Base-by-base conservation (phyloP, 2,113 vertebrate genomes). In the Sorex araneus region DNA sequence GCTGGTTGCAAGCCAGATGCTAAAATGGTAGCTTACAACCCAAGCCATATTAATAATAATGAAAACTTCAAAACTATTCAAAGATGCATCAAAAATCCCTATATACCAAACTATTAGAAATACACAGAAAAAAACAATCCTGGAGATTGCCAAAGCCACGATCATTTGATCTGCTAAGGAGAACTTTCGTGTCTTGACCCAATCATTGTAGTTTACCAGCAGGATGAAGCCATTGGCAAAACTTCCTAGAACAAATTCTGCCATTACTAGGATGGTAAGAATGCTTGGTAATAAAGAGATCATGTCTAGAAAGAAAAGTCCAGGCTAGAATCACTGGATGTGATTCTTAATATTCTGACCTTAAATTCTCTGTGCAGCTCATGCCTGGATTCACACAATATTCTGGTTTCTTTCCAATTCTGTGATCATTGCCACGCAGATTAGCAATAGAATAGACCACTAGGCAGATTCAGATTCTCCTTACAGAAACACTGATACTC, bases 121-220 rank as follows among this genome's bases (percentile, higher is more conserved):
- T 30, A 11, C 0, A 6, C 73, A 84, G 21, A 91, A 32, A 2
- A 71, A 34, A 27, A 1, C 34, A 40, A 69, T 63, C 71, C 90
- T 93, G 69, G 63, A 96, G 67, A 90, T 11, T 0, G 12, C 60
- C 36, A 94, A 43, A 27, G 71, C 63, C 67, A 63, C 69, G 25
- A 91, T 75, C 12, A 95, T 73, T 43, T 23, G 3, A 66, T 93
- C 88, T 73, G 23, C 60, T 2, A 13, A 18, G 16, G 67, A 81
- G 2, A 93, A 6, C 13, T 77, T 91, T 32, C 60, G 12, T 18
- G 3, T 80, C 34, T 84, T 84, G 79, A 84, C 0, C 43, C 80
- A 77, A 7, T 85, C 64, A 69, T 4, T 82, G 54, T 10, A 50
- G 27, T 78, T 91, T 63, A 85, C 47, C 43, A 85, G 21, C 10